These are phyloP conservation scores for Morone saxatilis DNA, from an alignment of 2,113 vertebrate genomes.

Conservation along the genomic window DNA sequence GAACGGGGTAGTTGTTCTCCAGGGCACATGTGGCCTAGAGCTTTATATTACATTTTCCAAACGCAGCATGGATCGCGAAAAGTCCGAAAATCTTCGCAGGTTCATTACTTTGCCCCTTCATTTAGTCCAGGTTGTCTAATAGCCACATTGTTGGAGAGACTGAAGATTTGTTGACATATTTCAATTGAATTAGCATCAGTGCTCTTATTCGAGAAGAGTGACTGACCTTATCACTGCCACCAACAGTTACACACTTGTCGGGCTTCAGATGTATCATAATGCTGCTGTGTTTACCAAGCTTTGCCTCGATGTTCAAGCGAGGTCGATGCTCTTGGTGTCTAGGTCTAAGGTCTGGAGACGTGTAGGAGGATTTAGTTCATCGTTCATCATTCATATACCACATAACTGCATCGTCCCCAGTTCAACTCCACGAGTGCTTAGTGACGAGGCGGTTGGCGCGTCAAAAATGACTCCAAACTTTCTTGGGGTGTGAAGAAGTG, in stretches of 20 bases:
- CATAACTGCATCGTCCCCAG: background rate
- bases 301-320: background rate
- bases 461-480: background rate
- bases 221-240: background rate
- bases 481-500: background rate
- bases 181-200: background rate
- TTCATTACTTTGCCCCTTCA: constrained; percentile 3
- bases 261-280: background rate
- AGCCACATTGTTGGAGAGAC: no score
- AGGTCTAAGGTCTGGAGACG: no score
- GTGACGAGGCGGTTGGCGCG: background rate
- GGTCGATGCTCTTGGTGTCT: background rate
- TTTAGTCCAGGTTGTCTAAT: background rate
- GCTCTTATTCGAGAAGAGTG: background rate
- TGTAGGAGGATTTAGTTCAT: no score
- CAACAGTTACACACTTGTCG: background rate
- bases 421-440: background rate
- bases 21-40: constrained; percentile 38
- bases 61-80: constrained; percentile 23
- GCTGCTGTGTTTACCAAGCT: background rate
- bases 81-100: constrained; percentile 11
- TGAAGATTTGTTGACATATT: constrained; percentile 4
- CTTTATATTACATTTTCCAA: constrained; percentile 37
- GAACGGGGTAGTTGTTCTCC: constrained; percentile 6
- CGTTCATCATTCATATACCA: background rate